phyloP scores from a whole-genome alignment of 2,113 vertebrate species.

The Callipepla squamata region DNA sequence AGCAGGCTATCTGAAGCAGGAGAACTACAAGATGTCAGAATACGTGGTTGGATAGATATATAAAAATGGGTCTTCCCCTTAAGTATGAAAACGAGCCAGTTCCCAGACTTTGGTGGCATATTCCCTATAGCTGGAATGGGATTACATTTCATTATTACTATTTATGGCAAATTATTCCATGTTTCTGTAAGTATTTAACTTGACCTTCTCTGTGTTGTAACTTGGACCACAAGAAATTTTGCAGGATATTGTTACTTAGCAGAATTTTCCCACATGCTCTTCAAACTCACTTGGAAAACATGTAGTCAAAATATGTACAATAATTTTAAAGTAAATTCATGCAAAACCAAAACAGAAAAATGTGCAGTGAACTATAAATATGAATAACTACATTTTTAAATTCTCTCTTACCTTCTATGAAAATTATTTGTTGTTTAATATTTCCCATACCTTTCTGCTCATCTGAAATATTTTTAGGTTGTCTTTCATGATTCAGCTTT shows the following conservation, averaged over 20 bases:
- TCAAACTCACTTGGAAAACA: constrained; percentile 15
- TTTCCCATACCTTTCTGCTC: background rate
- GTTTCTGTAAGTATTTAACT: background rate
- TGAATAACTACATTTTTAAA: background rate
- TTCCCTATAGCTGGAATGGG: background rate
- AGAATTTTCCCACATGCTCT: background rate
- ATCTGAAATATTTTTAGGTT: background rate
- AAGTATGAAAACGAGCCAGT: background rate
- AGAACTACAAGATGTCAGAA: background rate
- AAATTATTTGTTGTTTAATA: background rate
- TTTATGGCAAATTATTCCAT: background rate
- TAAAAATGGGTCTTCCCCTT: background rate
- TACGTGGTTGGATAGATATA: background rate
- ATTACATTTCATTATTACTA: background rate
- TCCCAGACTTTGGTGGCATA: background rate
- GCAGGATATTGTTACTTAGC: background rate
- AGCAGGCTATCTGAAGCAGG: background rate
- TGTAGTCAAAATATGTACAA: background rate
- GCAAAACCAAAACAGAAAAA: constrained; percentile 5
- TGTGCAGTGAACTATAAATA: background rate
- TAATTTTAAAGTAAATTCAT: background rate
- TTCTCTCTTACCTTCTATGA: background rate
- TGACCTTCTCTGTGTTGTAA: background rate
- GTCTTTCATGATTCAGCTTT: background rate
- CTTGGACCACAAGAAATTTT: background rate